phyloP scores from a whole-genome alignment of 30 jellyfish, hydroid and myxozoan genomes.

The Pelagia noctiluca region DNA sequence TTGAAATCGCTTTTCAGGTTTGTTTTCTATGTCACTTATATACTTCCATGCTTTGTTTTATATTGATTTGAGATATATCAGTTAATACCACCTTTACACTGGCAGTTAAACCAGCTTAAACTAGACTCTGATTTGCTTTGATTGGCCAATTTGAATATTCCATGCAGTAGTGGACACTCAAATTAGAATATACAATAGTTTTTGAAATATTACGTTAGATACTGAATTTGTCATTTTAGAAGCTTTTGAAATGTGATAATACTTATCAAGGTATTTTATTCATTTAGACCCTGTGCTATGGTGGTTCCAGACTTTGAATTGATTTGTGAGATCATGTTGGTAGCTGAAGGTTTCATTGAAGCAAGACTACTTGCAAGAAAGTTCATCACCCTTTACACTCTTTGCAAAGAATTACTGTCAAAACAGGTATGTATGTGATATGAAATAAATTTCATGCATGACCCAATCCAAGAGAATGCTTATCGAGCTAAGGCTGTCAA shows the following conservation, averaged over 20 bases:
- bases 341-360: constrained; percentile 97
- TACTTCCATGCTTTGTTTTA: neutral
- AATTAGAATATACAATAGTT: no score
- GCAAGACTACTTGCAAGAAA: constrained; percentile 95
- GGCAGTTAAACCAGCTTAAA: no score
- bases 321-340: constrained; percentile 97
- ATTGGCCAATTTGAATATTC: no score
- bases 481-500: no score
- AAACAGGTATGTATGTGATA: constrained; percentile 88
- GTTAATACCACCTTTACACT: no score
- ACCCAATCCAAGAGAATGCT: no score
- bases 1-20: constrained; percentile 95
- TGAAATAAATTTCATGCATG: no score
- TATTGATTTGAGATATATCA: neutral
- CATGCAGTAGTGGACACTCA: no score
- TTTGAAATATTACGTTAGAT: no score
- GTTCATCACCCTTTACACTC: constrained; percentile 94
- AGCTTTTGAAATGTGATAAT: no score
- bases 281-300: constrained; percentile 97
- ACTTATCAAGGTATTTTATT: constrained; percentile 3
- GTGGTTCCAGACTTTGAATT: constrained; percentile 98
- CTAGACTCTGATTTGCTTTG: no score
- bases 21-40: neutral
- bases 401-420: constrained; percentile 92
- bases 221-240: no score